These are phyloP conservation scores for Sylvietta virens DNA, from an alignment of 2,113 vertebrate species.

Conservation along the genomic window DNA sequence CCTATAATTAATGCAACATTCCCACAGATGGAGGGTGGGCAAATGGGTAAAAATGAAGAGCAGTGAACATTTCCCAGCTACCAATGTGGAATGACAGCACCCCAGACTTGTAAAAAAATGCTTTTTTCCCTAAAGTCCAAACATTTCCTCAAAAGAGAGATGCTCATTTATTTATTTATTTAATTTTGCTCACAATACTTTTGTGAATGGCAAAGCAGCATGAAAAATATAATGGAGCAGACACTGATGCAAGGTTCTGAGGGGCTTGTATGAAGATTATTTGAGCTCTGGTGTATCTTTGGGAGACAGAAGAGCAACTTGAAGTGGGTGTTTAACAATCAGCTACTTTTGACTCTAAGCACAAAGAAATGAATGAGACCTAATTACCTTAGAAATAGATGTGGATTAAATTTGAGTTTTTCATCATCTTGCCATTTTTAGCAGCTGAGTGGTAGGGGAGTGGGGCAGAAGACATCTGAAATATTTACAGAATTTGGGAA, in stretches of 20 bases:
- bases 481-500: constrained; percentile 72
- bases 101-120: not conserved
- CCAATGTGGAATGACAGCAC: not conserved
- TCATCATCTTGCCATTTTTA: constrained; percentile 50
- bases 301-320: not conserved
- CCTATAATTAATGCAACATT: not conserved
- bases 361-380: not conserved
- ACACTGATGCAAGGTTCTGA: not conserved
- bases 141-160: not conserved
- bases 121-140: not conserved
- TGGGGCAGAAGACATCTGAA: constrained; percentile 60
- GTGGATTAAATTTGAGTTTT: constrained; percentile 13
- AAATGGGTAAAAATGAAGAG: not conserved
- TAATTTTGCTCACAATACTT: not conserved
- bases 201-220: not conserved
- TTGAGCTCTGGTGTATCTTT: not conserved
- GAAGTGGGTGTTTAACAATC: not conserved
- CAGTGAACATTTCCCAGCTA: not conserved
- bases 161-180: not conserved
- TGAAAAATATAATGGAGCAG: not conserved
- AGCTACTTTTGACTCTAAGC: not conserved
- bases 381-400: constrained; percentile 14
- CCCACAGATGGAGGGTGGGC: not conserved
- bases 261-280: not conserved
- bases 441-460: not conserved